Evolutionary conservation across 2,797 vertebrate genomes (phyloP), one percentile per base, ranked within the genome.

Genomic region (Acanthurus leucopareius): DNA sequence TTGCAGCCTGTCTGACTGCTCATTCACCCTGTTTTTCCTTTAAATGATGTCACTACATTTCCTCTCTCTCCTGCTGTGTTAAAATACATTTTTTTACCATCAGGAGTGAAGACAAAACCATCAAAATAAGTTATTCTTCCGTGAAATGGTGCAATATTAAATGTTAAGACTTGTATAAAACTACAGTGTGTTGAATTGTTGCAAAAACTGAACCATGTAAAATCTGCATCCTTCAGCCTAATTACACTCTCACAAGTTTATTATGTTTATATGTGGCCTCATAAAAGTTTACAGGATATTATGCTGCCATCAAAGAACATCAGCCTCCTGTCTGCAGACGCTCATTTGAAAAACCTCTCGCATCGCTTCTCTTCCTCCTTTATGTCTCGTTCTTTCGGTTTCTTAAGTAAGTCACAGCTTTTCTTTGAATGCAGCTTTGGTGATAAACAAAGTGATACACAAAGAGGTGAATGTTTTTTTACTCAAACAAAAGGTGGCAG

Each of bases 311-410:
- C 44, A 78, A 79, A 81, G 53, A 45, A 20, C 62, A 70, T 74
- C 60, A 7, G 13, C 69, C 38, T 51, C 58, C 17, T 3, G 16
- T 69, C 75, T 47, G 15, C 57, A 25, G 16, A 59, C 58, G 51
- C 11, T 32, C 68, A 82, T 77, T 84, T 58, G 65, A 80, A 77
- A 86, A 85, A 91, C 84, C 74, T 66, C 67, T 82, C 32, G 69
- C 40, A 76, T 77, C 64, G 66, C 48, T 49, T 49, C 40, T 77
- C 57, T 62, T 71, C 58, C 65, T 68, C 48, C 42, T 25, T 25
- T 65, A 47, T 73, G 20, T 74, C 61, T 66, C 32, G 16, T 52
- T 72, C 69, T 25, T 66, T 52, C 68, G 32, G 35, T 69, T 70
- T 60, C 63, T 69, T 61, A 51, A 71, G 51, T 44, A 68, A 71